Base-by-base conservation (phyloP, 2,888 invertebrate genomes). In the Bursaphelenchus okinawaensis region DNA sequence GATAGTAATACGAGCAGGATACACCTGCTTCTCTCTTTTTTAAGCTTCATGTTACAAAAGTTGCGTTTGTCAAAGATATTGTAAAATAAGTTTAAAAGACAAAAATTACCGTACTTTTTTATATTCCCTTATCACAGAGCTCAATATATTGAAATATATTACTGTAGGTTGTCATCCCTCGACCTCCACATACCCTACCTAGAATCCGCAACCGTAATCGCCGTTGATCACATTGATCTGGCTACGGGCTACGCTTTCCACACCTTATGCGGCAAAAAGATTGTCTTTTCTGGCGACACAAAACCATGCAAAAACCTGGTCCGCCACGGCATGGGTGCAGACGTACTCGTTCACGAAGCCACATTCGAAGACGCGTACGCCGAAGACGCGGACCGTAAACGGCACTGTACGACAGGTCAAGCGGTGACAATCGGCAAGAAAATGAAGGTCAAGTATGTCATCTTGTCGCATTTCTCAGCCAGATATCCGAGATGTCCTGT, bases 401-500 rank as follows among this genome's bases (percentile, higher is more conserved):
- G 75, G 57, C 81, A 82, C 68, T 74, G 75, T 20, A 83, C 82
- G 4, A 79, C 78, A 65, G 81, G 83, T 3, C 84, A 87, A 76
- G 87, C 87, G 1, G 83, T 87, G n/a, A 81, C 84, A 27, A 78
- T 86, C 51, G 87, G 85, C 0, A 65, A 73, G 56, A 63, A 86
- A 71, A 96, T 96, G 94, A 85, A 87, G 24, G 93, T 95, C 0
- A 88, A 89, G 78, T 89, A 90, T 84, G 90, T 89, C 0, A 84
- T 98, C 3, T 86, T 98, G 27, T 96, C 95, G 0, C 98, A 98
- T 86, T 98, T 99, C 84, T 94, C 93, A 83, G 94, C 95, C 0
- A 66, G 81, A 64, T 81, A 81, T 69, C 73, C 76, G 7, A 75
- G 77, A 65, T 66, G 75, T 16, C 80, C 80, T 12, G 68, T 71